Conservation (phyloP, 2,888 invertebrate genomes). For the Pammene fasciana region DNA sequence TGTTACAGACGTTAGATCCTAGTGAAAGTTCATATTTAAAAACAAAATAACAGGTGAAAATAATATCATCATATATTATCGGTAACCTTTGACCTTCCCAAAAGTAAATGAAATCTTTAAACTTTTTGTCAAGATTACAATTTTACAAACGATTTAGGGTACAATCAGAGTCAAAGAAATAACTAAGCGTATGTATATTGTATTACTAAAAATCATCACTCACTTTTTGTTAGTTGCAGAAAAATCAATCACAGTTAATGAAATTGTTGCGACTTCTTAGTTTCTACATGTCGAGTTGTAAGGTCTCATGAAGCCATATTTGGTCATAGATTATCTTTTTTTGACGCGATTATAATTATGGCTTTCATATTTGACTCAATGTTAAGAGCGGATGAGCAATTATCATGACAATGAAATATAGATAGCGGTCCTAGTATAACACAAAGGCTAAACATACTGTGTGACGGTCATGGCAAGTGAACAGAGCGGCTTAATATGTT, state of each 20-base stretch:
- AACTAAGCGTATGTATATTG: too few species aligned
- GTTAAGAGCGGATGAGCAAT: neutral
- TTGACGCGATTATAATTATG: slow-evolving; percentile 36
- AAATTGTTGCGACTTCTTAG: neutral
- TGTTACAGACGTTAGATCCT: neutral
- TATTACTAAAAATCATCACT: neutral
- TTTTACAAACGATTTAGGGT: too few species aligned
- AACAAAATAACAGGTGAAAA: too few species aligned
- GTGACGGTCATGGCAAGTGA: slow-evolving; percentile 8
- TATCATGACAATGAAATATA: slow-evolving; percentile 5
- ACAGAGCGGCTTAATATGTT: slow-evolving; percentile 4
- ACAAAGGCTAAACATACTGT: neutral
- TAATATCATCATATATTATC: too few species aligned
- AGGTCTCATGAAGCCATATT: slow-evolving; percentile 36
- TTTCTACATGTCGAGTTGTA: neutral
- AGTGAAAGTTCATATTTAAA: neutral
- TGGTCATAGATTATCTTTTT: slow-evolving; percentile 27
- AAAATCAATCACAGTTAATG: neutral
- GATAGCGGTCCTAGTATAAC: neutral
- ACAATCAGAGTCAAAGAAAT: too few species aligned
- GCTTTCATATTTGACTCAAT: slow-evolving; percentile 12
- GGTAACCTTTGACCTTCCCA: too few species aligned
- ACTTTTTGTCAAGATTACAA: too few species aligned
- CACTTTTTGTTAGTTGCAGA: neutral
- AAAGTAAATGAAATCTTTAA: too few species aligned